phyloP scores from a whole-genome alignment of 2,888 invertebrate genomes.

The Netelia inedita region DNA sequence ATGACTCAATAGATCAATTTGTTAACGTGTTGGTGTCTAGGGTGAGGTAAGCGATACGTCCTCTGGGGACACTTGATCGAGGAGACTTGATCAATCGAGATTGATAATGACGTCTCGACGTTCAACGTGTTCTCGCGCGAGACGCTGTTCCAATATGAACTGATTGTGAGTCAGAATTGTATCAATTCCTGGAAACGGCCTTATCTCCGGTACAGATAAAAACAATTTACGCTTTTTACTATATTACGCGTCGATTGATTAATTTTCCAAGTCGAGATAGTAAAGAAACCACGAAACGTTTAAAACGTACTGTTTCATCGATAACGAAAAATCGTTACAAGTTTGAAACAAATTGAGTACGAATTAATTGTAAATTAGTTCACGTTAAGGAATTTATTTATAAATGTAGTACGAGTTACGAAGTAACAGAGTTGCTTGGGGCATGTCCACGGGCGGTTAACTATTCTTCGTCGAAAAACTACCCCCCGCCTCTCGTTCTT shows the following conservation, averaged over 20 bases:
- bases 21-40: conserved; percentile 56
- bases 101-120: conserved; percentile 66
- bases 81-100: conserved; percentile 54
- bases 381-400: neutral
- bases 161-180: too few relatives aligned
- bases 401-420: conserved; percentile 9
- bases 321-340: too few relatives aligned
- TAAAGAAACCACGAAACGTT: too few relatives aligned
- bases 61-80: conserved; percentile 67
- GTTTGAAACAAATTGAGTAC: too few relatives aligned
- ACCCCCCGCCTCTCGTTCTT: conserved; percentile 12
- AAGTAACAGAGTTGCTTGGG: neutral
- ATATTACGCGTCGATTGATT: too few relatives aligned
- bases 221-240: too few relatives aligned
- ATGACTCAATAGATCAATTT: conserved; percentile 70
- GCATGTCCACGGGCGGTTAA: conserved; percentile 27
- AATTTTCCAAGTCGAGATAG: too few relatives aligned
- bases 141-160: neutral
- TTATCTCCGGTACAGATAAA: too few relatives aligned
- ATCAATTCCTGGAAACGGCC: too few relatives aligned
- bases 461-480: conserved; percentile 48
- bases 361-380: too few relatives aligned
- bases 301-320: too few relatives aligned
- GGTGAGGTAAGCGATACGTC: conserved; percentile 55
- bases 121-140: neutral